Percentiles rank a stretch among this genome's conserved stretches.
Evolutionary conservation across 2,888 invertebrate species (phyloP).

Genomic region (Thymelicus acteon): DNA sequence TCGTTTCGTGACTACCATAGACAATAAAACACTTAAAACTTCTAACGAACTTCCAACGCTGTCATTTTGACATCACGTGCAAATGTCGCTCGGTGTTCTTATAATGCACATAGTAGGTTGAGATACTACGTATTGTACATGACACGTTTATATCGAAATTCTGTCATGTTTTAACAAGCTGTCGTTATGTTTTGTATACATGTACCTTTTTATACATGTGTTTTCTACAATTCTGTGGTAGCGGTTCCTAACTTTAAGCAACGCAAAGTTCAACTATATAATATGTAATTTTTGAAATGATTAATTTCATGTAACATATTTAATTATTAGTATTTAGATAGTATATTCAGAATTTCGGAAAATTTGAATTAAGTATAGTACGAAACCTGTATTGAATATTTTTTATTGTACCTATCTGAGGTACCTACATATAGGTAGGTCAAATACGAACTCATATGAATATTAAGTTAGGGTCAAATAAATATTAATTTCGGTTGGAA

Average conservation of each 20-base stretch:
- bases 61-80: slow-evolving; percentile 27
- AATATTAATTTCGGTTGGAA: slow-evolving; percentile 3
- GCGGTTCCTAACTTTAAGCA: no score
- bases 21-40: slow-evolving; percentile 40
- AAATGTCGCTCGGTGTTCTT: slow-evolving; percentile 14
- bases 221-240: no score
- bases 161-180: slow-evolving; percentile 1
- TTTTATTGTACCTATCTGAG: no score
- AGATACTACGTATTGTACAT: neutral
- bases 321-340: no score
- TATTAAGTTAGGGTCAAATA: neutral
- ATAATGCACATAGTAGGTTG: neutral
- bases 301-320: no score
- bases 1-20: slow-evolving; percentile 44
- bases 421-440: neutral
- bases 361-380: neutral
- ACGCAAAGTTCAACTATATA: no score
- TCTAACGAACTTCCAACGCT: slow-evolving; percentile 42
- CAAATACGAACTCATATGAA: neutral
- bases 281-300: no score
- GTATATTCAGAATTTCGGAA: no score
- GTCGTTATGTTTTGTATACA: neutral
- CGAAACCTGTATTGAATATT: neutral
- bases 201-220: no score
- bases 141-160: slow-evolving; percentile 1